Percentiles rank a stretch among this genome's conserved stretches.
These are phyloP conservation scores for Ctenosaura bakeri DNA, from an alignment of 2,797 vertebrate genomes.

Conservation along the genomic window DNA sequence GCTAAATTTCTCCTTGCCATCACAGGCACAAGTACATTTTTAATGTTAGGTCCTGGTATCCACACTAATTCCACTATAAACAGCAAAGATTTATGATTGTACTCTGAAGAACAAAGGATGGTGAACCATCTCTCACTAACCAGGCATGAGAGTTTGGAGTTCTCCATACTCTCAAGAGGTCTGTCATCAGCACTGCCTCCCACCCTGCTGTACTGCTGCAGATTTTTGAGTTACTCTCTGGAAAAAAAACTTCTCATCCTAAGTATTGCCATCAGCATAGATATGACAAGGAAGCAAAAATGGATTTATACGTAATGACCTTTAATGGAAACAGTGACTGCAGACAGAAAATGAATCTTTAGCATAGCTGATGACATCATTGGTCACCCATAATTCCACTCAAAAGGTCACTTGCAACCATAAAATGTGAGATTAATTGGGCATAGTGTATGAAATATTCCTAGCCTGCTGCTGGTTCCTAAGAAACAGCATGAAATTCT, in stretches of 20 bases:
- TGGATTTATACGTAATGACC: neutral
- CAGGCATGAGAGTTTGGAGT: neutral
- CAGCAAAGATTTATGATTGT: neutral
- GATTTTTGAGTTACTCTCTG: neutral
- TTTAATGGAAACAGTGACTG: neutral
- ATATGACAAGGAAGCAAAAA: slow-evolving; percentile 12
- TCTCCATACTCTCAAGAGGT: neutral
- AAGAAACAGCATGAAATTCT: neutral
- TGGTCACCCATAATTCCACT: neutral
- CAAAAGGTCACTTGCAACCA: neutral
- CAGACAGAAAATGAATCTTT: neutral
- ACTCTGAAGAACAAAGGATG: neutral
- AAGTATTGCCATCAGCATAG: neutral
- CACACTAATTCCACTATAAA: neutral
- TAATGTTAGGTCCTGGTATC: neutral
- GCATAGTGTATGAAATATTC: neutral
- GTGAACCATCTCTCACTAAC: neutral
- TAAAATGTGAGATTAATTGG: neutral
- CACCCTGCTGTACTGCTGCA: neutral
- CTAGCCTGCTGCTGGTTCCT: neutral
- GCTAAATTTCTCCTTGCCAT: neutral
- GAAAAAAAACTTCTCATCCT: neutral
- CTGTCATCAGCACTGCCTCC: neutral
- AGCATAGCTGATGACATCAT: neutral
- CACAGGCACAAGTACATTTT: neutral